These are phyloP conservation scores for Pogonomyrmex californicus DNA, from an alignment of 1,140 invertebrate genomes.

Conservation along the genomic window DNA sequence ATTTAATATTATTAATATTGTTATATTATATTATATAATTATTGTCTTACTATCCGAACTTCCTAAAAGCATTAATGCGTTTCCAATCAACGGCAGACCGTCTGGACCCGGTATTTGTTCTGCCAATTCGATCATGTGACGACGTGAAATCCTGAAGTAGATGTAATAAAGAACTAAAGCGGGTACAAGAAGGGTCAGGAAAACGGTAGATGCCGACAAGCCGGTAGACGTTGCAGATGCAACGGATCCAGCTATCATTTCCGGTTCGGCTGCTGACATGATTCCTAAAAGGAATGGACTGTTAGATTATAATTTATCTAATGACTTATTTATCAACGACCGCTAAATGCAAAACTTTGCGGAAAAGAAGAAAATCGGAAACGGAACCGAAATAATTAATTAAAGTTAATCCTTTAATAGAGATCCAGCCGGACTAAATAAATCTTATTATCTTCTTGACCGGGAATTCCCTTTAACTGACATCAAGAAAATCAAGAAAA, in stretches of 20 bases:
- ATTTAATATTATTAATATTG: too few species aligned
- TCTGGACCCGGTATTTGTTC: conserved; percentile 90
- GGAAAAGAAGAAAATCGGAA: background rate
- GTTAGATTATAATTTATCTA: background rate
- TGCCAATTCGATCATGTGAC: conserved; percentile 90
- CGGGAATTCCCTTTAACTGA: too few species aligned
- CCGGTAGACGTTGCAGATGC: conserved; percentile 80
- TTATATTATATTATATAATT: background rate
- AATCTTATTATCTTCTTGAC: too few species aligned
- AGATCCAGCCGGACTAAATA: too few species aligned
- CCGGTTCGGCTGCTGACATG: conserved; percentile 84
- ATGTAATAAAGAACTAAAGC: conserved; percentile 90
- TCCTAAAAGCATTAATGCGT: conserved; percentile 91
- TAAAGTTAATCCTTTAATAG: background rate
- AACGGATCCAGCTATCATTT: conserved; percentile 82
- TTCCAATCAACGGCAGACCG: conserved; percentile 91
- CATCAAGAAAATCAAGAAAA: too few species aligned
- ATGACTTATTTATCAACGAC: background rate
- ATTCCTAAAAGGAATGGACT: conserved; percentile 51
- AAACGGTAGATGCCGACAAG: conserved; percentile 88
- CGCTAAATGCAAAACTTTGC: background rate
- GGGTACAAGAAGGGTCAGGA: conserved; percentile 90
- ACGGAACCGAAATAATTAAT: background rate
- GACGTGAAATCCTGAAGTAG: conserved; percentile 91
- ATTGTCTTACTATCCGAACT: conserved; percentile 88